Evolutionary conservation across 2,113 vertebrate species (phyloP).

Genomic region (Pelobates fuscus): DNA sequence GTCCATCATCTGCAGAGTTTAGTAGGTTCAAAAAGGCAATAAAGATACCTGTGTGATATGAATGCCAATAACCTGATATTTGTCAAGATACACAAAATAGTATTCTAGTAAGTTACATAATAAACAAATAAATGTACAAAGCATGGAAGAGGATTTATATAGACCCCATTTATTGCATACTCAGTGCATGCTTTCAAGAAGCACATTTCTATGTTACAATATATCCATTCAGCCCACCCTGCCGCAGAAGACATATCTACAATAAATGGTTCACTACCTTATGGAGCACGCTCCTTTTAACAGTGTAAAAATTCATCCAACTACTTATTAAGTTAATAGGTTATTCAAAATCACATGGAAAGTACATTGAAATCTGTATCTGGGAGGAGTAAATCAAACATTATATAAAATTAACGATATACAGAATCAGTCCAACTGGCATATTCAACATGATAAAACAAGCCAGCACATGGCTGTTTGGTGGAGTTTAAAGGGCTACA

Average conservation of each 20-base stretch:
- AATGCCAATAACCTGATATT: no score
- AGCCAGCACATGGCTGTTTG: not conserved
- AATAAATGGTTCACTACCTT: constrained; percentile 37
- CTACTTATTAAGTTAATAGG: constrained; percentile 41
- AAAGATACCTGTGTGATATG: no score
- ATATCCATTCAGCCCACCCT: constrained; percentile 50
- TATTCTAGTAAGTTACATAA: no score
- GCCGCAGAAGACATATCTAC: constrained; percentile 46
- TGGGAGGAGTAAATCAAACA: constrained; percentile 26
- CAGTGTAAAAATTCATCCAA: constrained; percentile 14
- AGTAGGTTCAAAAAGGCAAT: no score
- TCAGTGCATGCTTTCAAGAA: constrained; percentile 63
- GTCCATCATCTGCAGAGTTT: no score
- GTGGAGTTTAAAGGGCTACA: not conserved
- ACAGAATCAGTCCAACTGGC: constrained; percentile 15
- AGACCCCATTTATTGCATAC: constrained; percentile 58
- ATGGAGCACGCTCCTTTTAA: not conserved
- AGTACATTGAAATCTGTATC: constrained; percentile 21
- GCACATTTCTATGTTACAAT: constrained; percentile 61
- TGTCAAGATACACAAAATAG: no score
- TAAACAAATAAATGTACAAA: no score
- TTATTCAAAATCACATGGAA: constrained; percentile 29
- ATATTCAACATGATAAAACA: not conserved
- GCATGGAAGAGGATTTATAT: constrained; percentile 51
- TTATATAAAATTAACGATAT: constrained; percentile 20